phyloP scores from a whole-genome alignment of 2,797 vertebrate species.

The Karalla daura region DNA sequence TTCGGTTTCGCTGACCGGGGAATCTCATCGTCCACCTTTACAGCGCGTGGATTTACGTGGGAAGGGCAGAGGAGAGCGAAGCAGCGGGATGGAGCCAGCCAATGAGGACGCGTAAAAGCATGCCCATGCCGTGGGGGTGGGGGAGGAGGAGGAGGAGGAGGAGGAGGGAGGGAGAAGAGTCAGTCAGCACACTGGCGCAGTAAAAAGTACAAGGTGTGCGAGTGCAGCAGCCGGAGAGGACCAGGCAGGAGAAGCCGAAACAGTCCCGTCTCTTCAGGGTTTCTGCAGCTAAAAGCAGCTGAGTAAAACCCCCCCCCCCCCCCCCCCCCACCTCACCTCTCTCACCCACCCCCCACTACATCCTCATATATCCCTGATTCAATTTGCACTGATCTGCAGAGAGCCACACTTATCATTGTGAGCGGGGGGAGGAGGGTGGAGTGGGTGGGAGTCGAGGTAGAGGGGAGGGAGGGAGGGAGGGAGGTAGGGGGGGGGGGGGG shows the following conservation, averaged over 20 bases:
- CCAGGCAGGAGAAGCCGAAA: constrained; percentile 49
- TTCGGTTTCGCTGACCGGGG: constrained; percentile 1
- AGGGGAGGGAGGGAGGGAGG: constrained; percentile 12
- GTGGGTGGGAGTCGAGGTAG: no score
- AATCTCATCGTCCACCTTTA: constrained; percentile 28
- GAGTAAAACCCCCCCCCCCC: no score
- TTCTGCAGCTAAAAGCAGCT: constrained; percentile 36
- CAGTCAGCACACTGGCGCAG: constrained; percentile 62
- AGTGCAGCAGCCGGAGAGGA: constrained; percentile 58
- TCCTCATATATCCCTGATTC: constrained; percentile 76
- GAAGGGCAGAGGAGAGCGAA: constrained; percentile 56
- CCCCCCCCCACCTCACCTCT: no score
- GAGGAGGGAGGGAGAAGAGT: no score
- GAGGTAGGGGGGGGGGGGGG: constrained; percentile 19
- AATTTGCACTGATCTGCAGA: constrained; percentile 80
- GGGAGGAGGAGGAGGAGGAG: no score
- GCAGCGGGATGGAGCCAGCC: constrained; percentile 74
- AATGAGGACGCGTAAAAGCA: constrained; percentile 64
- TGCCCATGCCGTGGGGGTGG: constrained; percentile 68
- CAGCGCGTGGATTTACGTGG: constrained; percentile 43
- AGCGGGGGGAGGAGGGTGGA: no score
- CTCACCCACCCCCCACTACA: constrained; percentile 49
- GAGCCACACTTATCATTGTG: constrained; percentile 73
- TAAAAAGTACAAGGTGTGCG: constrained; percentile 56
- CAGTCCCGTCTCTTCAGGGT: no score